phyloP scores from a whole-genome alignment of 2,888 invertebrate genomes.

The Molorchus minor region DNA sequence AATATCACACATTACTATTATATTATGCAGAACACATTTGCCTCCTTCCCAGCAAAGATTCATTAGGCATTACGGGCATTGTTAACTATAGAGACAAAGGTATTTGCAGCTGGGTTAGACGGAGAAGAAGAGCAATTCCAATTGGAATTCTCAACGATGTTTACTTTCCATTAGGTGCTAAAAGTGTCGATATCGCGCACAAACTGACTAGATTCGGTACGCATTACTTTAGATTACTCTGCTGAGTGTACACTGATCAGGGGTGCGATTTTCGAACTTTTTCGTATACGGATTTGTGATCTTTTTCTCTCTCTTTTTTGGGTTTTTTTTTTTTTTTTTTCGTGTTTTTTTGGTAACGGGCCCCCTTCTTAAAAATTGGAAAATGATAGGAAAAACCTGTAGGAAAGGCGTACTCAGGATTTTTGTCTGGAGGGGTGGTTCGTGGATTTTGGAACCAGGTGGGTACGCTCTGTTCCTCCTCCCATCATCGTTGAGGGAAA shows the following conservation, averaged over 20 bases:
- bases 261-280: no score
- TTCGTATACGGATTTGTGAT: no score
- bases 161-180: constrained; percentile 61
- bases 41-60: constrained; percentile 54
- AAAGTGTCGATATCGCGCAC: constrained; percentile 60
- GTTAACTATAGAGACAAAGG: constrained; percentile 26
- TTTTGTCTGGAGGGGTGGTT: no score
- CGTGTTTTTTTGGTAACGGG: no score
- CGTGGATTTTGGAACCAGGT: no score
- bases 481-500: no score
- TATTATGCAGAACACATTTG: neutral
- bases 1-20: constrained; percentile 17
- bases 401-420: no score
- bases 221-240: constrained; percentile 59
- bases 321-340: no score
- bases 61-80: constrained; percentile 53
- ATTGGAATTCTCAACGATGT: constrained; percentile 58
- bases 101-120: constrained; percentile 34
- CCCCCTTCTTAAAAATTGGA: no score
- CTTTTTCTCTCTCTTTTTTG: no score
- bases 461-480: no score
- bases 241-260: constrained; percentile 49
- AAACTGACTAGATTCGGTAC: constrained; percentile 58
- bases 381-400: no score
- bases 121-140: constrained; percentile 55